Conservation (phyloP, 2,113 vertebrate genomes). For the Elephas maximus region DNA sequence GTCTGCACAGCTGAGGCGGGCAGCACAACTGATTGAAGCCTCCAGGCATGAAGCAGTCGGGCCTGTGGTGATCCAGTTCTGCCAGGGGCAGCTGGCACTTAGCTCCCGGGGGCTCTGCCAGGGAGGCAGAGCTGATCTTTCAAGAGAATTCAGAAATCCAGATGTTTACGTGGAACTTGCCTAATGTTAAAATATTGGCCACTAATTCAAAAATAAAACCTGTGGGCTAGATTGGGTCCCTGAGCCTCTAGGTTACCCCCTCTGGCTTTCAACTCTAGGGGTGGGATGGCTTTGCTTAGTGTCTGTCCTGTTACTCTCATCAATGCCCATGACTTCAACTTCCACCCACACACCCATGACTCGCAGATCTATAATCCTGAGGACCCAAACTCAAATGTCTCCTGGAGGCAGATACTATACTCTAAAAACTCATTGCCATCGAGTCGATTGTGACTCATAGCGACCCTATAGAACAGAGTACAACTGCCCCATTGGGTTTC, state of each 20-base stretch:
- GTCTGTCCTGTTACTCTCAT: not conserved
- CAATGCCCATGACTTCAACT: not conserved
- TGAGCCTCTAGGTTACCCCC: not conserved
- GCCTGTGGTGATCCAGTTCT: too few species aligned
- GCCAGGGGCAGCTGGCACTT: too few species aligned
- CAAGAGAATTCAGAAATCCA: constrained; percentile 16
- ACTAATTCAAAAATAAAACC: not conserved
- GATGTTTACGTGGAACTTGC: not conserved
- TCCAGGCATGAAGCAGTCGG: not conserved
- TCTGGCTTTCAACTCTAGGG: not conserved
- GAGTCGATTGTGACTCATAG: too few species aligned
- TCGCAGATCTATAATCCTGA: not conserved
- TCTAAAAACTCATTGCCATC: too few species aligned
- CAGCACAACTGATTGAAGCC: accelerated
- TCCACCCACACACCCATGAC: not conserved
- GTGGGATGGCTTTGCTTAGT: not conserved
- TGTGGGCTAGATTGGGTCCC: not conserved
- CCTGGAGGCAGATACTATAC: not conserved
- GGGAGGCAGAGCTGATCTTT: not conserved
- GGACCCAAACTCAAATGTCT: not conserved
- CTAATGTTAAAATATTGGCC: not conserved
- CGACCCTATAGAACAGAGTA: too few species aligned
- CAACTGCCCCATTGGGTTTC: too few species aligned
- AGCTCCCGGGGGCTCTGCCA: not conserved
- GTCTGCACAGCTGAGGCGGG: not conserved